Conservation (phyloP, 2,888 invertebrate genomes). For the Orthosia incerta region DNA sequence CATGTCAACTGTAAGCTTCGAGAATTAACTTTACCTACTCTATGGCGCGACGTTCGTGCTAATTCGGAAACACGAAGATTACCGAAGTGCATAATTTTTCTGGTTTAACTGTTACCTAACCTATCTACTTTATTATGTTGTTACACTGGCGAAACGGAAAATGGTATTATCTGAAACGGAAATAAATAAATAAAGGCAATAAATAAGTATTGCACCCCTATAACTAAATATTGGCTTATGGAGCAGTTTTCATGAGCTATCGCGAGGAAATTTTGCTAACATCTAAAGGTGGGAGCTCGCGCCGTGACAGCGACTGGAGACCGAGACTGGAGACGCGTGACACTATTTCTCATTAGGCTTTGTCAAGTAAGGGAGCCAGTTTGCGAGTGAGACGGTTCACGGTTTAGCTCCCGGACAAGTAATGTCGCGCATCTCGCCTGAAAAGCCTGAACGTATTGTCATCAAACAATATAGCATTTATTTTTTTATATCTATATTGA, state of each 20-base stretch:
- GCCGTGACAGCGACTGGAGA: no score
- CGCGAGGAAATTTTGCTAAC: not conserved
- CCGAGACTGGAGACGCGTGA: no score
- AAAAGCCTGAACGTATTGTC: no score
- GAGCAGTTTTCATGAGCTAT: not conserved
- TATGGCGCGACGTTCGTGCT: not conserved
- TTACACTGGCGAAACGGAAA: slow-evolving; percentile 13
- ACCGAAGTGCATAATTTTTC: not conserved
- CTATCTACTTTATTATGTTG: not conserved
- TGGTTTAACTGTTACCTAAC: not conserved
- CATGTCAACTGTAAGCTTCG: no score
- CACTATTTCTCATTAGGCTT: no score
- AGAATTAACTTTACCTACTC: not conserved
- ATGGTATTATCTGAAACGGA: not conserved
- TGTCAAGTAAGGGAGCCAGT: no score
- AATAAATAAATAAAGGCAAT: not conserved
- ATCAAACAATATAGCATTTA: no score
- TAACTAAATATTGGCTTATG: not conserved
- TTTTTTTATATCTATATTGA: no score
- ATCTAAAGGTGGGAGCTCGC: no score
- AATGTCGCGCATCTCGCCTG: no score
- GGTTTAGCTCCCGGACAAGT: no score
- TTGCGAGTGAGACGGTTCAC: no score
- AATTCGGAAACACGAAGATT: not conserved
- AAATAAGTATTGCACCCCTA: not conserved